Percentiles rank a stretch among this genome's conserved stretches.
Conservation (phyloP, 1,140 invertebrate genomes). For the Drosophila asahinai region DNA sequence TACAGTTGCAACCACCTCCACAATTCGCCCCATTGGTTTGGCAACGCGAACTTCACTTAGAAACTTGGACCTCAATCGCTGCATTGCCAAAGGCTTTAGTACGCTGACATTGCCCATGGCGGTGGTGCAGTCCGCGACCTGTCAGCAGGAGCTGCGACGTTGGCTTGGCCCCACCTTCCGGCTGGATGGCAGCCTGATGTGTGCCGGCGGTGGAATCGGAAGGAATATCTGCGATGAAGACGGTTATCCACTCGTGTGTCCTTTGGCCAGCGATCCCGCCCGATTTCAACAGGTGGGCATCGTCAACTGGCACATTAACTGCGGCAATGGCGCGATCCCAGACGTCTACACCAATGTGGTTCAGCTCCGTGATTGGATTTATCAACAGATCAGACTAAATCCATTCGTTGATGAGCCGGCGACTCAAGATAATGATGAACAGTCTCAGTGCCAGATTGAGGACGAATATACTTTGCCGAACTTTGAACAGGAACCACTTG, state of each 20-base stretch:
- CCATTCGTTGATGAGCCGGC: not conserved
- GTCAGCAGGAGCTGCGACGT: not conserved
- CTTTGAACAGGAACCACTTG: too few relatives aligned
- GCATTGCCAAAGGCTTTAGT: fast-evolving
- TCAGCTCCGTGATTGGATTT: not conserved
- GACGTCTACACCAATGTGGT: not conserved
- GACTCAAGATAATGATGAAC: not conserved
- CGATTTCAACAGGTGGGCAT: slow-evolving; percentile 1
- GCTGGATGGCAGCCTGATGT: not conserved
- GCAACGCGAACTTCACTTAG: not conserved
- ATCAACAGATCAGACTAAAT: not conserved
- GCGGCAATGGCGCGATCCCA: not conserved
- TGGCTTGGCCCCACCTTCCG: not conserved
- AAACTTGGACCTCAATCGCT: not conserved
- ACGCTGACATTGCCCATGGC: not conserved
- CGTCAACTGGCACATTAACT: not conserved
- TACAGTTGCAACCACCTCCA: not conserved
- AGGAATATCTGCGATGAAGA: not conserved
- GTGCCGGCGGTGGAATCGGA: not conserved
- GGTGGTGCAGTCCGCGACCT: not conserved
- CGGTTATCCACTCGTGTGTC: not conserved
- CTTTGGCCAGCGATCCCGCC: not conserved
- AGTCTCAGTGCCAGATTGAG: not conserved
- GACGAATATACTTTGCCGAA: too few relatives aligned
- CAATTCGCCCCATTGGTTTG: not conserved